phyloP scores from a whole-genome alignment of 1,140 invertebrate species.

The Pantala flavescens region DNA sequence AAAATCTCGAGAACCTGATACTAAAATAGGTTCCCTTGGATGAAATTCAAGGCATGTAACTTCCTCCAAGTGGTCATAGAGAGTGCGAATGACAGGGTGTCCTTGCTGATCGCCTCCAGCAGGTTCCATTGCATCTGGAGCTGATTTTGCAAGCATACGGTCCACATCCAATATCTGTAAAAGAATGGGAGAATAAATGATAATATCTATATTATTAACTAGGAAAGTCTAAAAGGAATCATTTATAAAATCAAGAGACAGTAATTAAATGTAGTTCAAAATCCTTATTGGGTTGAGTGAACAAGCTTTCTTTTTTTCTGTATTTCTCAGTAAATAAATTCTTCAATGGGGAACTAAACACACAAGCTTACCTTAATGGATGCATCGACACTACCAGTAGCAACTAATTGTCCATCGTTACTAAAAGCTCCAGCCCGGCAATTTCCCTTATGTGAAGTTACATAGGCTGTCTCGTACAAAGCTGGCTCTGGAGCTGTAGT shows the following conservation, averaged over 20 bases:
- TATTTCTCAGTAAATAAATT: too few species aligned
- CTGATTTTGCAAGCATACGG: constrained; percentile 90
- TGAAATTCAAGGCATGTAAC: constrained; percentile 96
- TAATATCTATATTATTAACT: too few species aligned
- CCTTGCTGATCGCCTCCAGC: constrained; percentile 71
- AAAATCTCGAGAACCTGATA: constrained; percentile 86
- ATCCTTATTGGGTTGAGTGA: too few species aligned
- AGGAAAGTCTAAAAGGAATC: too few species aligned
- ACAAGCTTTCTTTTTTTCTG: too few species aligned
- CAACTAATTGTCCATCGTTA: constrained; percentile 87
- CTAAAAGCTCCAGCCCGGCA: constrained; percentile 93
- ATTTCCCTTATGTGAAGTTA: constrained; percentile 95
- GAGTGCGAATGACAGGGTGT: constrained; percentile 93
- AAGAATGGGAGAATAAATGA: constrained; percentile 4
- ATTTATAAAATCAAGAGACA: background rate
- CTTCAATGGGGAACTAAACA: too few species aligned
- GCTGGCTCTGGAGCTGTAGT: constrained; percentile 86
- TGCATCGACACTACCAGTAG: constrained; percentile 94
- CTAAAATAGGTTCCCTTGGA: constrained; percentile 82
- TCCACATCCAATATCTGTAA: constrained; percentile 88
- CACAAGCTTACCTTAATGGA: constrained; percentile 73
- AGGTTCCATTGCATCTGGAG: constrained; percentile 69
- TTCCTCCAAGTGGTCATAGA: constrained; percentile 98
- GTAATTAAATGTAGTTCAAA: background rate
- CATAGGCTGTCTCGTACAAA: constrained; percentile 95